Evolutionary conservation across 92 coral and sea anemone species (phyloP), one percentile per base, ranked within the genome.

Genomic region (Virgularia gustaviana): DNA sequence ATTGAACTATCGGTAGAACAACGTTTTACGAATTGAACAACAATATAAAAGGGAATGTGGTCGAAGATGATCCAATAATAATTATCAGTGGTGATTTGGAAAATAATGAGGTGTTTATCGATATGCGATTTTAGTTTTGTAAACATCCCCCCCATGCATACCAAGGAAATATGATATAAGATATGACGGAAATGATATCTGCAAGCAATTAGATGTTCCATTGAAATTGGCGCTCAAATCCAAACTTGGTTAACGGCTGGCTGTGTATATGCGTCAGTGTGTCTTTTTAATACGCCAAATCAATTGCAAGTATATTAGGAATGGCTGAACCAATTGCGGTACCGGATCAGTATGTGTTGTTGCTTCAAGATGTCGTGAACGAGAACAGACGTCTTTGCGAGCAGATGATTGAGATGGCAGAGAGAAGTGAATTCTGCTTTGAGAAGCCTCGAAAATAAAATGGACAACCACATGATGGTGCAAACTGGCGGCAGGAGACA

Each of bases 101-200:
- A n/a, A 27, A 9, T 24, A 20, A 16, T 2, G 35, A 19, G 32
- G 27, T 10, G 27, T 19, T 55, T 55, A 9, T 6, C 35, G 62
- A 20, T 20, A 55, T 27, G 6, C 35, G 35, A 24, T 55, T 55
- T 55, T 12, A 19, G 27, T 16, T 55, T 0, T 20, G n/a, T 19
- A 10, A 9, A 10, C 10, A 18, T 5, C 5, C 6, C 62, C 62
- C 8, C n/a, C n/a, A n/a, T n/a, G n/a, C n/a, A n/a, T 24, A 55
- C 62, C 12, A 37, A 55, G 32, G 62, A 55, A 55, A 55, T 19
- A 55, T 55, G 62, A 55, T 55, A 55, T 25, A 47, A 47, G 22
- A 25, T 16, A 47, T 55, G 9, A 33, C 32, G 62, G 11, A 37
- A 55, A 55, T 27, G n/a, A 27, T 2, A 9, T 55, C 33, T 55